Evolutionary conservation across 2,888 invertebrate genomes (phyloP).

Genomic region (Notodonta ziczac): DNA sequence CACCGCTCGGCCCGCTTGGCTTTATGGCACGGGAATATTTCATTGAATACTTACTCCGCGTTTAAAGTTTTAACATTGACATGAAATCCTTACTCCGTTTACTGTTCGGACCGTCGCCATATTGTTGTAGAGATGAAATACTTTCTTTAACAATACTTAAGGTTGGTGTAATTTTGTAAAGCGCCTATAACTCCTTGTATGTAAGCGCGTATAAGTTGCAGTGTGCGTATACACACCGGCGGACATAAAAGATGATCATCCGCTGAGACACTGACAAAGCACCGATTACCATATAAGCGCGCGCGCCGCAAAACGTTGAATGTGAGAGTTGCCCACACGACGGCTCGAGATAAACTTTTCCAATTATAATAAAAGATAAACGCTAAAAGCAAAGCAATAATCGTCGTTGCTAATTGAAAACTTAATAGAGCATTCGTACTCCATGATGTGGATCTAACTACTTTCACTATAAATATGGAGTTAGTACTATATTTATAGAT

Average conservation of each 20-base stretch:
- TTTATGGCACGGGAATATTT: constrained; percentile 72
- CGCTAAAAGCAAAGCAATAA: constrained; percentile 54
- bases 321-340: constrained; percentile 39
- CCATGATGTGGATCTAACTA: constrained; percentile 41
- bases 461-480: constrained; percentile 32
- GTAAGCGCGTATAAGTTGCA: constrained; percentile 19
- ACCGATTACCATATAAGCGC: constrained; percentile 58
- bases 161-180: constrained; percentile 19
- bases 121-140: constrained; percentile 62
- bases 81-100: constrained; percentile 58
- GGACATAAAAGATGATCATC: constrained; percentile 44
- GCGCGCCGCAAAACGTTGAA: constrained; percentile 37
- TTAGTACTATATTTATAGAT: not conserved
- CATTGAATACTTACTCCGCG: constrained; percentile 76
- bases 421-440: constrained; percentile 51
- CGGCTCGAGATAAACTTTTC: constrained; percentile 50
- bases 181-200: constrained; percentile 7
- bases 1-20: constrained; percentile 53
- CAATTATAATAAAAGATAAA: constrained; percentile 59
- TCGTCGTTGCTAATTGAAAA: constrained; percentile 51
- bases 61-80: constrained; percentile 58
- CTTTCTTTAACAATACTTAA: constrained; percentile 36
- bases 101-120: constrained; percentile 57
- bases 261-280: constrained; percentile 57
- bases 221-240: constrained; percentile 24